Evolutionary conservation across 2,113 vertebrate genomes (phyloP).

Genomic region (Psophia crepitans): DNA sequence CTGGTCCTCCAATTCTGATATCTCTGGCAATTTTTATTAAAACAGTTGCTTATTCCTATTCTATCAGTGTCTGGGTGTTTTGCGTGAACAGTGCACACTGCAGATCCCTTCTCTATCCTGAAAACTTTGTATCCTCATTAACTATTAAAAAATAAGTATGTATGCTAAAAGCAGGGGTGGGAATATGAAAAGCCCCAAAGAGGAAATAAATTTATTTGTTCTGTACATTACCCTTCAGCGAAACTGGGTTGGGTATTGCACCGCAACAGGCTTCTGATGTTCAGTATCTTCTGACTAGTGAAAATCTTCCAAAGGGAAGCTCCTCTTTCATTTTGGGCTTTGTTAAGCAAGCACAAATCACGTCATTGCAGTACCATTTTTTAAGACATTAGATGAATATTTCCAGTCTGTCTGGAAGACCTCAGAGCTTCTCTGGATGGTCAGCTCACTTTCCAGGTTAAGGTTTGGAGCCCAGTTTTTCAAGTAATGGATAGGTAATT

Average conservation of each 20-base stretch:
- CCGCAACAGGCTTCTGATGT: neutral
- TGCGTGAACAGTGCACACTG: neutral
- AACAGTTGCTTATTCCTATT: neutral
- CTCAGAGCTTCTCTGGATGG: neutral
- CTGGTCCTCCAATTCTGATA: neutral
- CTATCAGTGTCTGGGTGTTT: neutral
- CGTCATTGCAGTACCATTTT: neutral
- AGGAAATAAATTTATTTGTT: neutral
- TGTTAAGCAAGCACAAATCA: neutral
- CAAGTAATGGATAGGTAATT: neutral
- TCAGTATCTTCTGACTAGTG: neutral
- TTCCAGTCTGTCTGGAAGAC: neutral
- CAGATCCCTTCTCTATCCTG: neutral
- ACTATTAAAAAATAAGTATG: neutral
- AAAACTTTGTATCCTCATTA: neutral
- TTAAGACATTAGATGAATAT: rapidly evolving
- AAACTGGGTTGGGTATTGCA: neutral
- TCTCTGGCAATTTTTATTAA: constrained; percentile 41
- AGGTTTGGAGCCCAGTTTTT: neutral
- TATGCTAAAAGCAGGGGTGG: neutral
- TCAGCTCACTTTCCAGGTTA: neutral
- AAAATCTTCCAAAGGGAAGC: neutral
- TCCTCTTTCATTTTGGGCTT: neutral
- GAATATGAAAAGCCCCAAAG: neutral
- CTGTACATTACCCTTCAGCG: neutral